Conservation (phyloP, 2,797 vertebrate species). For the Muscicapa striata region DNA sequence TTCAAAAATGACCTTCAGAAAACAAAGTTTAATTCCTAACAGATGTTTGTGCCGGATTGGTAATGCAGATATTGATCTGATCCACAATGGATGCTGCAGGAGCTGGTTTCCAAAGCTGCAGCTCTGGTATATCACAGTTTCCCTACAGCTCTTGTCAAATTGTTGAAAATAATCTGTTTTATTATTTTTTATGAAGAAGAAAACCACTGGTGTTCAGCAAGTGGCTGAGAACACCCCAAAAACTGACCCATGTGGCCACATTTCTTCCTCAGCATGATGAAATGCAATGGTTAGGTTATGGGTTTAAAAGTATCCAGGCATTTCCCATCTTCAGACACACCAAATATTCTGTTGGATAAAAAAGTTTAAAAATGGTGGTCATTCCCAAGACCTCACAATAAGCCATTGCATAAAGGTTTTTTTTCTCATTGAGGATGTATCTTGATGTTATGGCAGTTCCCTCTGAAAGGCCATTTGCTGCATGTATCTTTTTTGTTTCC, state of each 20-base stretch:
- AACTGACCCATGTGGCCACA: neutral
- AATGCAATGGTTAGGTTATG: neutral
- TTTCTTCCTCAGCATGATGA: neutral
- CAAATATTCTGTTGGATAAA: neutral
- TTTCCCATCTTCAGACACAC: neutral
- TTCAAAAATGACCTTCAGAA: neutral
- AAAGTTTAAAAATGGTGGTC: neutral
- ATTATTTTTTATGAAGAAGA: neutral
- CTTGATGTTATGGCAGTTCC: neutral
- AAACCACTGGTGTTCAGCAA: neutral
- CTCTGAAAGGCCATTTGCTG: neutral
- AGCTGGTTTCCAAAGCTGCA: neutral
- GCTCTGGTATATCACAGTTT: accelerated
- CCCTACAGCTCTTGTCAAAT: neutral
- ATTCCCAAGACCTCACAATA: neutral
- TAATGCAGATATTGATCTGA: neutral
- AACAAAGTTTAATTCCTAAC: slow-evolving; percentile 1
- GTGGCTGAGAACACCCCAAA: neutral
- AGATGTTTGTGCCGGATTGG: neutral
- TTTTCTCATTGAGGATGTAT: neutral
- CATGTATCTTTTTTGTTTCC: neutral
- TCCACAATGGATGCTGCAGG: neutral
- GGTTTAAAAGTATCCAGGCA: neutral
- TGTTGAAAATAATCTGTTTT: neutral
- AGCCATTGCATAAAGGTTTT: neutral